Conservation (phyloP, 1,140 invertebrate species). For the Drosophila bocki region DNA sequence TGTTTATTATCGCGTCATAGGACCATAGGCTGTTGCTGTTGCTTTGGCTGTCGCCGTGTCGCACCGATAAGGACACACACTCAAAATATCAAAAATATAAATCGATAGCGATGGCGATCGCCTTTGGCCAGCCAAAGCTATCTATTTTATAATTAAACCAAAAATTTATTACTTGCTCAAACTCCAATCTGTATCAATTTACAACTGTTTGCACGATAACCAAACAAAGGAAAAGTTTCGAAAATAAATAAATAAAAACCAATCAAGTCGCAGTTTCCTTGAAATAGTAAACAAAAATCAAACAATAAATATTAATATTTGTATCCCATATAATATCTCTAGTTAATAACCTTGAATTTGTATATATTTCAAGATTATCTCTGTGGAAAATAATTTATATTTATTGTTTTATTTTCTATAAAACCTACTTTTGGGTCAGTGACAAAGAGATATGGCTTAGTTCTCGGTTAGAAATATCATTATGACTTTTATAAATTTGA, state of each 20-base stretch:
- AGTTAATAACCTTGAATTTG: background rate
- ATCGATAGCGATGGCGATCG: constrained; percentile 29
- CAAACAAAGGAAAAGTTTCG: constrained; percentile 27
- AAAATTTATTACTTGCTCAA: constrained; percentile 48
- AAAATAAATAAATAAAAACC: background rate
- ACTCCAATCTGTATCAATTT: constrained; percentile 41
- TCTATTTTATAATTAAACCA: constrained; percentile 54
- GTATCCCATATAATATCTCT: background rate
- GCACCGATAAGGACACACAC: constrained; percentile 56
- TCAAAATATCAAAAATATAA: constrained; percentile 49
- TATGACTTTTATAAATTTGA: background rate
- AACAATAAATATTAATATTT: background rate
- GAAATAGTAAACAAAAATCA: background rate
- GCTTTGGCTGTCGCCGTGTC: constrained; percentile 35
- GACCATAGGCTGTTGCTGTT: constrained; percentile 21
- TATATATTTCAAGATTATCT: background rate
- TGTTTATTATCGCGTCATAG: constrained; percentile 71
- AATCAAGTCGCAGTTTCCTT: background rate
- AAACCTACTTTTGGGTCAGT: background rate
- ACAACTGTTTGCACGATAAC: constrained; percentile 30
- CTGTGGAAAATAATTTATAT: background rate
- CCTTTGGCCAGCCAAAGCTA: constrained; percentile 23
- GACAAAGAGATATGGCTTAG: background rate
- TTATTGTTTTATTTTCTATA: no score
- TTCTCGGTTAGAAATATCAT: background rate